Evolutionary conservation across 2,797 vertebrate species (phyloP).

Genomic region (Cephalopachus bancanus): DNA sequence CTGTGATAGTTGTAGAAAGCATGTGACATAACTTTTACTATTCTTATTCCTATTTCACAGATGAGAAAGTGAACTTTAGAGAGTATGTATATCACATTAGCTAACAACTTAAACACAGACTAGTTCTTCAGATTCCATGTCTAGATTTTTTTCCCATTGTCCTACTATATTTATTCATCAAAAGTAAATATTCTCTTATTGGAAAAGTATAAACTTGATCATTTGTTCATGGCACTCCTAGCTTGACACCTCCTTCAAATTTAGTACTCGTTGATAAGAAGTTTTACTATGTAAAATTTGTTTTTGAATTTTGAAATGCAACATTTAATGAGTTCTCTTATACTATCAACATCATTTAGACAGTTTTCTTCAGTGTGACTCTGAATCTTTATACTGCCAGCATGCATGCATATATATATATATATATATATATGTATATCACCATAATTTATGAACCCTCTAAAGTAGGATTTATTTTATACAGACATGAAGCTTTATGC

Average conservation of each 20-base stretch:
- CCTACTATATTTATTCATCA: background rate
- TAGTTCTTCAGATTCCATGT: background rate
- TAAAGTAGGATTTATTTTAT: background rate
- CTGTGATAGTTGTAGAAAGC: background rate
- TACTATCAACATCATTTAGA: background rate
- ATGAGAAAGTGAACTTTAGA: conserved; percentile 4
- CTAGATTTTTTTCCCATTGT: background rate
- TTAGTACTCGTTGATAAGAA: background rate
- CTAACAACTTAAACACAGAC: background rate
- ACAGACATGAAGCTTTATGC: background rate
- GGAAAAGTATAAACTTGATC: background rate
- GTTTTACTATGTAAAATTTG: background rate
- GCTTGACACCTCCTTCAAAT: background rate
- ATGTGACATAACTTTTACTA: background rate
- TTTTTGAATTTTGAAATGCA: conserved; percentile 1
- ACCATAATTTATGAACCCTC: background rate
- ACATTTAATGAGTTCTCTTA: background rate
- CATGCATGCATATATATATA: background rate
- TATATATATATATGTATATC: background rate
- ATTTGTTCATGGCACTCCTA: background rate
- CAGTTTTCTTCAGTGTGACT: background rate
- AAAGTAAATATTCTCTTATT: background rate
- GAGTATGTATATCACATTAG: background rate
- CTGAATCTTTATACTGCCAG: background rate
- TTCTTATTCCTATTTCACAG: background rate